These are phyloP conservation scores for Drepana falcataria DNA, from an alignment of 2,888 invertebrate genomes.

Conservation along the genomic window DNA sequence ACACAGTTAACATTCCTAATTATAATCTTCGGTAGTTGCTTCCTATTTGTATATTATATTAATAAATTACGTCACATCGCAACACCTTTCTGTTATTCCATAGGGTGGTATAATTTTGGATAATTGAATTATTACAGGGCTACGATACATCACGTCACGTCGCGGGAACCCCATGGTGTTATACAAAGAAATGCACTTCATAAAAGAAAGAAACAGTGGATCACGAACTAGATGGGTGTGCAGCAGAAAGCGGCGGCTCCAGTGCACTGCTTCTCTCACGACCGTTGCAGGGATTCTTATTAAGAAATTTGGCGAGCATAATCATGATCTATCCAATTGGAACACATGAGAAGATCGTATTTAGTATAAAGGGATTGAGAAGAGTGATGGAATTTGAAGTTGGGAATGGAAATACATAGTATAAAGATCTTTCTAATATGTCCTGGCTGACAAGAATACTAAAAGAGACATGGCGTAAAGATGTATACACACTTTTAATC, in stretches of 20 bases:
- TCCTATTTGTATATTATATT: too few relatives aligned
- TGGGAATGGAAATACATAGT: too few relatives aligned
- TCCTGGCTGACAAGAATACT: too few relatives aligned
- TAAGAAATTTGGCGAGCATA: constrained; percentile 49
- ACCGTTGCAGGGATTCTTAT: constrained; percentile 39
- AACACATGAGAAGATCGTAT: constrained; percentile 1
- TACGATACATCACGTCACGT: constrained; percentile 43
- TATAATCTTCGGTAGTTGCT: too few relatives aligned
- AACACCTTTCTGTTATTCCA: constrained; percentile 8
- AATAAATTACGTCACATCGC: too few relatives aligned
- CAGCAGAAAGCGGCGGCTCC: constrained; percentile 47
- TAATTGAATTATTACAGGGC: constrained; percentile 23
- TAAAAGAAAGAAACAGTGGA: constrained; percentile 42
- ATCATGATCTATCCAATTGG: constrained; percentile 26
- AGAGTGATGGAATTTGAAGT: too few relatives aligned
- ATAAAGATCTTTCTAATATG: too few relatives aligned
- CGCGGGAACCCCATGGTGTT: constrained; percentile 61
- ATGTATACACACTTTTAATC: too few relatives aligned
- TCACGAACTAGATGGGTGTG: constrained; percentile 55
- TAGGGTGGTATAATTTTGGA: not conserved
- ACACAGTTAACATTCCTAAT: too few relatives aligned
- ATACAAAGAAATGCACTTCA: constrained; percentile 52
- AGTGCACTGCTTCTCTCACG: constrained; percentile 52
- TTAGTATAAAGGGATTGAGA: too few relatives aligned
- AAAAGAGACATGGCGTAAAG: too few relatives aligned